Base-by-base conservation (phyloP, 2,888 invertebrate species). In the Cremastinae sp. region DNA sequence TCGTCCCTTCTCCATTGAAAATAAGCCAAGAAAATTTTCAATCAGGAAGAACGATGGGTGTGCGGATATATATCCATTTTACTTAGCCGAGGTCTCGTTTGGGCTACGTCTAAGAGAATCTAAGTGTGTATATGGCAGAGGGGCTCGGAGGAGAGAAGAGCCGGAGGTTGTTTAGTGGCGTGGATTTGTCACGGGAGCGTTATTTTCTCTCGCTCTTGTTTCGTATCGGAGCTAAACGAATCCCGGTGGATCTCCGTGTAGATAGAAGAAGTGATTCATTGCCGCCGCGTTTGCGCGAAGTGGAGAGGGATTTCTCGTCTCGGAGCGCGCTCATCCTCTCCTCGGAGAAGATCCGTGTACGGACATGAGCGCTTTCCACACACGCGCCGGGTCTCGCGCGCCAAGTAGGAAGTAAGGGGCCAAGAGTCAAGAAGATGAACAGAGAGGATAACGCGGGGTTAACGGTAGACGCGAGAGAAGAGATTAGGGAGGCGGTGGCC, bases 401-500 rank as follows among this genome's bases (percentile, higher is more conserved):
- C 51, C 74, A 49, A 78, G 76, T 68, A 76, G 76, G 72, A 78
- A 75, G 76, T 74, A 68, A 78, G n/a, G 79, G 78, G 79, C 72
- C 78, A 81, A 82, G 79, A 81, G 81, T 82, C 82, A 79, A 80
- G 82, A 82, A 82, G 82, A 82, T 82, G 81, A 82, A 82, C 80
- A 82, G 81, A 79, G 80, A 79, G 82, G 80, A 80, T 80, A 82
- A 81, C 81, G 80, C 78, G 79, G 78, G 81, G 80, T 80, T 82
- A 82, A 81, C 79, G 76, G 82, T 74, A 78, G 79, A 77, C 79
- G 79, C 74, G 76, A 80, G 78, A 75, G 73, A 78, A 83, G 82
- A 82, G 84, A 83, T 83, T 83, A 82, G 83, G 81, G 82, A 82
- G 83, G 83, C 80, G 81, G 82, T 79, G 80, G 80, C 82, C 81